phyloP scores from a whole-genome alignment of 92 coral and sea anemone genomes.

The Parazoanthus atlanticus region DNA sequence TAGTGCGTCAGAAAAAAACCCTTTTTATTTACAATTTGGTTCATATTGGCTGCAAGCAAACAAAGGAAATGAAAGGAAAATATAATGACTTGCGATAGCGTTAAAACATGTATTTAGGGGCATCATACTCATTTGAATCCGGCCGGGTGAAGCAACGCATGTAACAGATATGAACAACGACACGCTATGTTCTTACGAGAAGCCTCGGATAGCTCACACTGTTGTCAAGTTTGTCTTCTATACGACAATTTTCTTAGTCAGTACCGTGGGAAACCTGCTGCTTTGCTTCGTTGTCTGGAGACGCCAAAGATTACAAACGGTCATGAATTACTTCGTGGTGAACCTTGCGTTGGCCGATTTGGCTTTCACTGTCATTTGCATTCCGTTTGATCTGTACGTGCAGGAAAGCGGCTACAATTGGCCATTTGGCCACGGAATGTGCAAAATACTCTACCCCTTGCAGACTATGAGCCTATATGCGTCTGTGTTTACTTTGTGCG shows the following conservation, averaged over 20 bases:
- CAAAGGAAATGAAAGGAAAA: neutral
- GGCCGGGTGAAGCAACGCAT: neutral
- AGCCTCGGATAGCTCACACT: slow-evolving; percentile 35
- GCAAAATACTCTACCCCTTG: slow-evolving; percentile 72
- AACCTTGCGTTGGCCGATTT: slow-evolving; percentile 77
- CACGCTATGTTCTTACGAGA: slow-evolving; percentile 16
- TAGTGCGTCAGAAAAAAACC: neutral
- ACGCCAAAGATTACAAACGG: slow-evolving; percentile 74
- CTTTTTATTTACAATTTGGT: neutral
- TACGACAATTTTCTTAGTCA: slow-evolving; percentile 59
- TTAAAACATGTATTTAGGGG: neutral
- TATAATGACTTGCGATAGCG: neutral
- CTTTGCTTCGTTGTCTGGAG: slow-evolving; percentile 80
- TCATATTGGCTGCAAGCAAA: neutral
- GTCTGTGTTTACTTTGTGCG: slow-evolving; percentile 74
- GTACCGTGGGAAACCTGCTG: slow-evolving; percentile 71
- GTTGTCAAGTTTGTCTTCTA: slow-evolving; percentile 63
- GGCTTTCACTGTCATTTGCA: slow-evolving; percentile 80
- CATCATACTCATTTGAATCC: neutral
- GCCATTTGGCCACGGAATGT: slow-evolving; percentile 71
- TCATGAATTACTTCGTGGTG: slow-evolving; percentile 82
- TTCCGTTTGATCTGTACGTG: slow-evolving; percentile 83
- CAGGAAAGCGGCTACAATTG: slow-evolving; percentile 68
- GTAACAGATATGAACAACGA: neutral
- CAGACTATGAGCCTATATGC: slow-evolving; percentile 83